Evolutionary conservation across 2,888 invertebrate species (phyloP).

Genomic region (Salticus scenicus): DNA sequence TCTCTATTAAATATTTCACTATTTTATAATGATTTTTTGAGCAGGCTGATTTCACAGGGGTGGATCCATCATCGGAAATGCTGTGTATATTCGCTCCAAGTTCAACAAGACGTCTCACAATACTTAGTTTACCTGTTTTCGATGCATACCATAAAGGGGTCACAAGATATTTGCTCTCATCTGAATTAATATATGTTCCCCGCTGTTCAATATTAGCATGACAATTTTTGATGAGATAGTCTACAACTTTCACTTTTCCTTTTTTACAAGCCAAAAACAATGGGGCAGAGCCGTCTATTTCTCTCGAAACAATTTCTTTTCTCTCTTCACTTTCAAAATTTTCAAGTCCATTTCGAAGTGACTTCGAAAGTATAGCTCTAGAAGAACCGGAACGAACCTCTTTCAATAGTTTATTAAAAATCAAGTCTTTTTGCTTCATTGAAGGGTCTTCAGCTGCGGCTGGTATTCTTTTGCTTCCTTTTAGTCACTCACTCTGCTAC

Average conservation of each 20-base stretch:
- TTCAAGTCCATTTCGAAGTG: conserved; percentile 79
- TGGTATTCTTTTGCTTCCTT: conserved; percentile 70
- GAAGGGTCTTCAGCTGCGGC: conserved; percentile 73
- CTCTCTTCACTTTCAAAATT: conserved; percentile 80
- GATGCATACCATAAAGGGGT: conserved; percentile 95
- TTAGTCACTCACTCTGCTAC: too few species aligned
- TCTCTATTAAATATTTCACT: conserved; percentile 78
- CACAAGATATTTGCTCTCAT: conserved; percentile 87
- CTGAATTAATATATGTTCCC: conserved; percentile 88
- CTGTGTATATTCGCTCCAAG: conserved; percentile 91
- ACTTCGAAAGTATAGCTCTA: conserved; percentile 81
- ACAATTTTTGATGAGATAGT: conserved; percentile 88
- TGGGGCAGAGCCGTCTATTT: conserved; percentile 86
- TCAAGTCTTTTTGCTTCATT: conserved; percentile 76
- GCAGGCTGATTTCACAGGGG: conserved; percentile 90
- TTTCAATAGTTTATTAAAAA: conserved; percentile 81
- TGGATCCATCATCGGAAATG: conserved; percentile 88
- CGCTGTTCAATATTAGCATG: conserved; percentile 88
- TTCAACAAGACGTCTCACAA: conserved; percentile 85
- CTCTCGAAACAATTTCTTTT: conserved; percentile 79
- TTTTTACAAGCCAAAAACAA: conserved; percentile 86
- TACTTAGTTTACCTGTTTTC: conserved; percentile 86
- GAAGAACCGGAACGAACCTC: conserved; percentile 82
- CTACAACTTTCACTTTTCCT: conserved; percentile 88
- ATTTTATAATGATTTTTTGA: conserved; percentile 92